Conservation (phyloP, 2,113 vertebrate genomes). For the Rhadina sibilatrix region DNA sequence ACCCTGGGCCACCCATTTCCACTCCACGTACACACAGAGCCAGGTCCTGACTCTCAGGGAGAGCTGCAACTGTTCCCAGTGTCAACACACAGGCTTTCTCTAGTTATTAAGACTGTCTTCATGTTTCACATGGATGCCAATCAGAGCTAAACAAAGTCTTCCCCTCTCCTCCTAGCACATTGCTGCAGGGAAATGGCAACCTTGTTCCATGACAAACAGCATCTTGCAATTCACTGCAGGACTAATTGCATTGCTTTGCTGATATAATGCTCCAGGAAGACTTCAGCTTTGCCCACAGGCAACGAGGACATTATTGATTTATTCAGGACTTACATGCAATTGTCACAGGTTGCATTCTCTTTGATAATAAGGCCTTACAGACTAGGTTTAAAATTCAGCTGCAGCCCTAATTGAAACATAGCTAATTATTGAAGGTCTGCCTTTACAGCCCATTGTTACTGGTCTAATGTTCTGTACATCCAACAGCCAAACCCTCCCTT, state of each 20-base stretch:
- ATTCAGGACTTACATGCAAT: background rate
- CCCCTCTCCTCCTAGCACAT: background rate
- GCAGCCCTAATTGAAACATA: conserved; percentile 40
- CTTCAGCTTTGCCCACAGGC: conserved; percentile 25
- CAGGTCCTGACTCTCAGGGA: background rate
- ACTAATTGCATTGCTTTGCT: conserved; percentile 17
- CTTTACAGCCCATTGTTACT: background rate
- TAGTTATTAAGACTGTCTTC: background rate
- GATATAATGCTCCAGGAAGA: background rate
- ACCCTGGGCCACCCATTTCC: background rate
- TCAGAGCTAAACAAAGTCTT: background rate
- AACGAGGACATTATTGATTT: conserved; percentile 40
- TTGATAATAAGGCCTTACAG: conserved; percentile 31
- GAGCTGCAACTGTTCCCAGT: background rate
- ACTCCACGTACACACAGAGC: too few relatives aligned
- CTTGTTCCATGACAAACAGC: conserved; percentile 15
- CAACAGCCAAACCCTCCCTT: background rate
- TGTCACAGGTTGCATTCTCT: conserved; percentile 53
- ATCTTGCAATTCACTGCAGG: conserved; percentile 2
- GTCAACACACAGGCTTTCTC: background rate
- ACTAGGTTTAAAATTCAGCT: conserved; percentile 25
- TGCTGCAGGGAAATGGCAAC: conserved; percentile 15
- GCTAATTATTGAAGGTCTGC: conserved; percentile 47
- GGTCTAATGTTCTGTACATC: background rate
- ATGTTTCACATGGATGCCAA: background rate